Percentiles rank a stretch among this genome's conserved stretches.
These are phyloP conservation scores for Campopleginae sp. DNA, from an alignment of 2,888 invertebrate species.

Conservation along the genomic window DNA sequence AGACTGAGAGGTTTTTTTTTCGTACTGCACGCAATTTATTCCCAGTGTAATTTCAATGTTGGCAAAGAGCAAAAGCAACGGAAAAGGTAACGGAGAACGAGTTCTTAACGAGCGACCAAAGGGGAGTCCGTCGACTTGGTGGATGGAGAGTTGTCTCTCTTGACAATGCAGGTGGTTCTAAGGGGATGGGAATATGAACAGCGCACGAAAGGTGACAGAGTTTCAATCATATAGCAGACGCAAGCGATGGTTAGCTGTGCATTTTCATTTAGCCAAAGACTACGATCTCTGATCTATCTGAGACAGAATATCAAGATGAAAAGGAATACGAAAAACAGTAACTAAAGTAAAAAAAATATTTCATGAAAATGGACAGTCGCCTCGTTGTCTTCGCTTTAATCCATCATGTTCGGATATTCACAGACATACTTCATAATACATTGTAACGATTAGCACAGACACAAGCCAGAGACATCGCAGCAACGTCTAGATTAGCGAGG, in stretches of 20 bases:
- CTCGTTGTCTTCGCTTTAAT: not conserved
- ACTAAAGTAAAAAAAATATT: not conserved
- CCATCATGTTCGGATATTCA: not conserved
- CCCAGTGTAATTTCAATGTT: conserved; percentile 49
- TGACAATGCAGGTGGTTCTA: conserved; percentile 50
- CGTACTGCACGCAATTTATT: conserved; percentile 37
- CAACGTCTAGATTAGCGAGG: conserved; percentile 26
- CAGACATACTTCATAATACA: not conserved
- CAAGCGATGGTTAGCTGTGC: conserved; percentile 26
- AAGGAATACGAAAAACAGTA: not conserved
- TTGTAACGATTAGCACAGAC: conserved; percentile 16
- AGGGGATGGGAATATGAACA: conserved; percentile 30
- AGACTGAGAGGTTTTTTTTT: conserved; percentile 44
- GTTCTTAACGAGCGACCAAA: conserved; percentile 23
- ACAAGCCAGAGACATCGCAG: not conserved
- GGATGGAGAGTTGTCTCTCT: conserved; percentile 34
- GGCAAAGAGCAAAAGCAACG: conserved; percentile 29
- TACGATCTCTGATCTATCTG: conserved; percentile 1
- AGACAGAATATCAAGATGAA: not conserved
- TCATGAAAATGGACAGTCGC: not conserved
- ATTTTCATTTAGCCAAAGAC: conserved; percentile 2
- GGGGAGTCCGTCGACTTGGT: conserved; percentile 35
- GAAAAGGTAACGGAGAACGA: conserved; percentile 13
- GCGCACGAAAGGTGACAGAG: conserved; percentile 39
- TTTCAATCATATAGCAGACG: conserved; percentile 74